Evolutionary conservation across 2,888 invertebrate genomes (phyloP), one percentile per base, ranked within the genome.

Genomic region (Alloscopus bannaensis): DNA sequence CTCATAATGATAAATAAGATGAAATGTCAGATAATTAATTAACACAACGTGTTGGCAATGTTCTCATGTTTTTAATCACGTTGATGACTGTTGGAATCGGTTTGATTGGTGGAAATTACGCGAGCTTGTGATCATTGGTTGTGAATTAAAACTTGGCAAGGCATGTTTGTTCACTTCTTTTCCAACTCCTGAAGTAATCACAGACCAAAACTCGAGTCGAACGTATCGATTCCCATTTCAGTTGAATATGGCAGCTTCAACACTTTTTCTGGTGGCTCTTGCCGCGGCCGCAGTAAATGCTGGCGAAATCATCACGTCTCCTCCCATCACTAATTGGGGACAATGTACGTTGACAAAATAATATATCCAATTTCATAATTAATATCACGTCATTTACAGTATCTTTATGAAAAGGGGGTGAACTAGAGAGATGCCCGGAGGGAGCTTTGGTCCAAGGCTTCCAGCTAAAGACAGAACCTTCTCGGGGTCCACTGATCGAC

Each of bases 241-340:
- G n/a, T n/a, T n/a, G n/a, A n/a, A 47, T n/a, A 47, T 47, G 47
- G 47, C 47, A 13, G 4, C 4, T 13, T 13, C n/a, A 4, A 13
- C 47, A n/a, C 11, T 47, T 47, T 47, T 18, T 2, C 28, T 72
- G 4, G 20, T 64, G 16, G 26, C 45, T 22, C 42, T 64, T 16
- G 31, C 45, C 1, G 13, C 28, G 16, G 31, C 50, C 16, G 20
- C 24, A 28, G 26, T n/a, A 11, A 20, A 24, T 31, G 26, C 57
- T 1, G 80, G 60, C 0, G 75, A 64, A 59, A 57, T 60, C 16
- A 73, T 80, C 1, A 73, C 75, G 6, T 76, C 80, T 2, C 75
- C 75, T 20, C 75, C 70, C 20, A 64, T 66, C 22, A 76, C 80
- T 13, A 60, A 80, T 28, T 80, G 80, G 80, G 80, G 80, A n/a